Evolutionary conservation across 2,113 vertebrate species (phyloP).

Genomic region (Hippocampus comes): DNA sequence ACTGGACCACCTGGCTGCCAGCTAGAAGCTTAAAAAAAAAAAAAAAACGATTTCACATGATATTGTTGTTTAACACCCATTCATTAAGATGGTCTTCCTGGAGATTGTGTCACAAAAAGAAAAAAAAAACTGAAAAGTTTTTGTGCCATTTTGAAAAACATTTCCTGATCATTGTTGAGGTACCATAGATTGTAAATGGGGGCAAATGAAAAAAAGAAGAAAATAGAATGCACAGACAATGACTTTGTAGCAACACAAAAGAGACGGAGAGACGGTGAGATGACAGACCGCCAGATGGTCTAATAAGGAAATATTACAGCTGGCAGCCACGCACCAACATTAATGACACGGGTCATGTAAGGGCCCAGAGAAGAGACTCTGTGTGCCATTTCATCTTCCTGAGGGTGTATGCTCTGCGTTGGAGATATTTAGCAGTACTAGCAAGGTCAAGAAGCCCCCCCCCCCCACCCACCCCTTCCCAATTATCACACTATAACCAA

Average conservation of each 20-base stretch:
- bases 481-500: conserved; percentile 33
- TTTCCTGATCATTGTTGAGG: not conserved
- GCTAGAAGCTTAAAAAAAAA: too few species aligned
- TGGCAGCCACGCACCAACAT: conserved; percentile 57
- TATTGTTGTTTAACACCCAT: too few species aligned
- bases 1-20: too few species aligned
- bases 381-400: conserved; percentile 12
- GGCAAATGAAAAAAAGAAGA: not conserved
- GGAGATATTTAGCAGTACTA: conserved; percentile 25
- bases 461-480: not conserved
- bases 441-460: conserved; percentile 31
- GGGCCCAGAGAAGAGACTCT: conserved; percentile 28
- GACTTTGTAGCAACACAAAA: conserved; percentile 2
- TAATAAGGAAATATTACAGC: conserved; percentile 70
- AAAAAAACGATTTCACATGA: too few species aligned
- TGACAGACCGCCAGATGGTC: conserved; percentile 64
- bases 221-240: not conserved
- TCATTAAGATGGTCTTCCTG: too few species aligned
- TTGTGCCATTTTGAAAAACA: not conserved
- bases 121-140: too few species aligned
- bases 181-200: not conserved
- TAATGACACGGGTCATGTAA: conserved; percentile 62
- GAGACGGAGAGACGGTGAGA: conserved; percentile 12
- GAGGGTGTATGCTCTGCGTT: conserved; percentile 3
- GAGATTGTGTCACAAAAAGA: too few species aligned